Conservation (phyloP, 2,888 invertebrate species). For the Dexiosoma caninum region DNA sequence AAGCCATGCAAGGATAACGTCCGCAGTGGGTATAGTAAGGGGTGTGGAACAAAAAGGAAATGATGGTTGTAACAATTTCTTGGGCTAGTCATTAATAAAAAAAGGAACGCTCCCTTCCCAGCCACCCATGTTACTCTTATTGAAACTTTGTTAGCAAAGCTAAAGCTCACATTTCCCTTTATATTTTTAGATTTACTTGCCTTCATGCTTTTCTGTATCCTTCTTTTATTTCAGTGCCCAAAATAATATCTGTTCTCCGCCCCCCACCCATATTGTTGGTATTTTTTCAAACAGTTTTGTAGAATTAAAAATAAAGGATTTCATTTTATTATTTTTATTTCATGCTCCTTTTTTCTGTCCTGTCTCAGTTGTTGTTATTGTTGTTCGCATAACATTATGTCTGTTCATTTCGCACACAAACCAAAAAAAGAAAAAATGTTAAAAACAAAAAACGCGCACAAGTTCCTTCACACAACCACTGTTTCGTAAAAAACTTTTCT, state of each 20-base stretch:
- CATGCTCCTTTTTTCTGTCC: conserved; percentile 44
- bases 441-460: too few species aligned
- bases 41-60: conserved; percentile 38
- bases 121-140: conserved; percentile 41
- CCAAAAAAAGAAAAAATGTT: conserved; percentile 25
- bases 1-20: not conserved
- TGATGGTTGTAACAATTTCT: conserved; percentile 50
- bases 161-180: conserved; percentile 4
- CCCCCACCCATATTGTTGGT: not conserved
- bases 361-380: conserved; percentile 20
- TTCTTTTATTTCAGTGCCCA: not conserved
- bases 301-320: conserved; percentile 28
- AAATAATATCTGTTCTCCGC: conserved; percentile 38
- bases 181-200: conserved; percentile 17
- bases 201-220: not conserved
- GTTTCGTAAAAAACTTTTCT: conserved; percentile 22
- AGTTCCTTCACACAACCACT: conserved; percentile 38
- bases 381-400: conserved; percentile 41
- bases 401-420: conserved; percentile 45
- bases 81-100: conserved; percentile 40
- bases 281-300: conserved; percentile 7
- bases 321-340: conserved; percentile 34
- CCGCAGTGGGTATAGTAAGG: not conserved
- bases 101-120: not conserved
- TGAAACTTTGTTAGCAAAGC: not conserved